Evolutionary conservation across 1,140 invertebrate genomes (phyloP).

Genomic region (Leucophenga varia): DNA sequence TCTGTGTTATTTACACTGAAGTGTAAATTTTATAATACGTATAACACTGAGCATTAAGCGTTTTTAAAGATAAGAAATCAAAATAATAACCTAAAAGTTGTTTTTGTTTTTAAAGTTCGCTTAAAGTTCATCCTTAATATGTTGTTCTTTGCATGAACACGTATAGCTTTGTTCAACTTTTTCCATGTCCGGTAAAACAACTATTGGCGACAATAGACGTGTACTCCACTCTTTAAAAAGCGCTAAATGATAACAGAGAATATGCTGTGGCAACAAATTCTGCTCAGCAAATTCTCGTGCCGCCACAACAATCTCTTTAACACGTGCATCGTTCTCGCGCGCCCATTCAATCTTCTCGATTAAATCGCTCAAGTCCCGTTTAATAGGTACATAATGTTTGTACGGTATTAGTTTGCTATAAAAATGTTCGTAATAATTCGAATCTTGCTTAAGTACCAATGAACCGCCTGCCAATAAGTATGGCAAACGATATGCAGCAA

Average conservation of each 20-base stretch:
- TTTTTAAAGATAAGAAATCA: no score
- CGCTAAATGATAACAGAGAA: constrained; percentile 87
- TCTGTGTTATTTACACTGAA: no score
- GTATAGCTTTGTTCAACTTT: constrained; percentile 61
- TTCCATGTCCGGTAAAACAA: constrained; percentile 72
- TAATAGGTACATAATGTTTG: constrained; percentile 83
- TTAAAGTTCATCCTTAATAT: constrained; percentile 33
- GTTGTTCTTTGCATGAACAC: constrained; percentile 57
- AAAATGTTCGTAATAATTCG: constrained; percentile 93
- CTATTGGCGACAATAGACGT: constrained; percentile 63
- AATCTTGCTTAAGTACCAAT: constrained; percentile 89
- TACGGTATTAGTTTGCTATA: constrained; percentile 75
- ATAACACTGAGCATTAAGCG: no score
- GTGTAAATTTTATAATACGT: no score
- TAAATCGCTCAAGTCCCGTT: constrained; percentile 77
- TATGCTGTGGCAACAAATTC: constrained; percentile 79
- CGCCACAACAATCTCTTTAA: constrained; percentile 69
- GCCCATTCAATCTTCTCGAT: constrained; percentile 81
- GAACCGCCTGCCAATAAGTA: constrained; percentile 86
- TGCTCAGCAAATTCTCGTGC: constrained; percentile 74
- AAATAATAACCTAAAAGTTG: no score
- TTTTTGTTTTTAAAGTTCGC: background rate
- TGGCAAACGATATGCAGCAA: constrained; percentile 92
- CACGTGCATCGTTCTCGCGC: constrained; percentile 72
- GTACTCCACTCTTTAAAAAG: constrained; percentile 81